These are phyloP conservation scores for Myathropa florea DNA, from an alignment of 2,888 invertebrate species.

Conservation along the genomic window DNA sequence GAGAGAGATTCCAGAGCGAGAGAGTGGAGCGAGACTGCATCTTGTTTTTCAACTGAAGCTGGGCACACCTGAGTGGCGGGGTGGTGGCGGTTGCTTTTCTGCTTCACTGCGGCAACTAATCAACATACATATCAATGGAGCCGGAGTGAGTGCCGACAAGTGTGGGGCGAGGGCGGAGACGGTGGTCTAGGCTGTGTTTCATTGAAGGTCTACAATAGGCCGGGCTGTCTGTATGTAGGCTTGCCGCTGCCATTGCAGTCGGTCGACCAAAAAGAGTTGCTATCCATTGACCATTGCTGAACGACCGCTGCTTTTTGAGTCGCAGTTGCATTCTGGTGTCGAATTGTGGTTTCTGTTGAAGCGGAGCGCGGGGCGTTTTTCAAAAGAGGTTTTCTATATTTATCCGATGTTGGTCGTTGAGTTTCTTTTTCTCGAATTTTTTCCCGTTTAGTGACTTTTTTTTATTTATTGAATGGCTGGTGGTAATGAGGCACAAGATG, in stretches of 20 bases:
- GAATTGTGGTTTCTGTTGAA: constrained; percentile 12
- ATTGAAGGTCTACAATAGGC: constrained; percentile 52
- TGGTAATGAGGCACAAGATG: constrained; percentile 14
- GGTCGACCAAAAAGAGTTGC: constrained; percentile 36
- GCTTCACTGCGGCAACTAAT: constrained; percentile 58
- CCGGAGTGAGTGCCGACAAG: not conserved
- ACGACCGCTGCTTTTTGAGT: constrained; percentile 27
- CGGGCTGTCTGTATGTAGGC: constrained; percentile 11
- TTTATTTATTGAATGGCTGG: constrained; percentile 18
- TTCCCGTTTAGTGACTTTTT: not conserved
- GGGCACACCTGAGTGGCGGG: constrained; percentile 35
- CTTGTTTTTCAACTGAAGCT: not conserved
- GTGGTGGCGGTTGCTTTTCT: constrained; percentile 13
- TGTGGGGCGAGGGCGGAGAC: constrained; percentile 13
- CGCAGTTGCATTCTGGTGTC: constrained; percentile 40
- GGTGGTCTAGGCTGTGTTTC: constrained; percentile 32
- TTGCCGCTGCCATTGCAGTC: constrained; percentile 16
- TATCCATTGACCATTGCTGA: constrained; percentile 44
- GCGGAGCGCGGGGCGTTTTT: not conserved
- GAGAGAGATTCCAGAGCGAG: not conserved
- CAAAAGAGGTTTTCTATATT: constrained; percentile 47
- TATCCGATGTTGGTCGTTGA: constrained; percentile 15
- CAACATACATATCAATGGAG: constrained; percentile 42
- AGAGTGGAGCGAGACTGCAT: not conserved
- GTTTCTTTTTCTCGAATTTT: constrained; percentile 11